These are phyloP conservation scores for Etheostoma nigrum DNA, from an alignment of 2,797 vertebrate genomes.

Conservation along the genomic window DNA sequence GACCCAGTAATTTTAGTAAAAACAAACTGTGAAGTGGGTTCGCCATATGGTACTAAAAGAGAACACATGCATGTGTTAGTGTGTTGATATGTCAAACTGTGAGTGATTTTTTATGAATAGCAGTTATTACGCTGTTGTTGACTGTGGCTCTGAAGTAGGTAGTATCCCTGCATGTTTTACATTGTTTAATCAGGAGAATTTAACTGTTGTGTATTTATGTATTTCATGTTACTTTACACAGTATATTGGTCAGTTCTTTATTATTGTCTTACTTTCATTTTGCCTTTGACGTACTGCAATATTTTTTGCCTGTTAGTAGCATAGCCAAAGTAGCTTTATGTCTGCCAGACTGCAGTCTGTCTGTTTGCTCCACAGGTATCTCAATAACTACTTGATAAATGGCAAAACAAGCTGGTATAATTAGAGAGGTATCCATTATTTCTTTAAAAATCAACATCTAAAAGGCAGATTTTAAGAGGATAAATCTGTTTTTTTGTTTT, in stretches of 20 bases:
- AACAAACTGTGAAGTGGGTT: conserved; percentile 44
- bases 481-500: conserved; percentile 12
- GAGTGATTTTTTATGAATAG: conserved; percentile 22
- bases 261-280: background rate
- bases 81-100: conserved; percentile 14
- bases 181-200: conserved; percentile 12
- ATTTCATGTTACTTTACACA: background rate
- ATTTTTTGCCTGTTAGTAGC: background rate
- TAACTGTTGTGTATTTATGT: background rate
- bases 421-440: background rate
- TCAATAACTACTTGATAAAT: background rate
- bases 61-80: background rate
- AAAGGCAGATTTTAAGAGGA: conserved; percentile 2
- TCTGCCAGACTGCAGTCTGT: background rate
- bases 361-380: background rate
- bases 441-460: background rate
- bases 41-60: conserved; percentile 32
- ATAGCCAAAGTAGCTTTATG: background rate
- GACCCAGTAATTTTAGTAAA: conserved; percentile 46
- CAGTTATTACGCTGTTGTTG: conserved; percentile 24
- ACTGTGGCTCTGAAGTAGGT: conserved; percentile 2
- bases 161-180: conserved; percentile 26
- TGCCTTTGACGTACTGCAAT: background rate
- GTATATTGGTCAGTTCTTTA: background rate
- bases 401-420: background rate